Evolutionary conservation across 2,888 invertebrate genomes (phyloP).

Genomic region (Eupelmus urozonus): DNA sequence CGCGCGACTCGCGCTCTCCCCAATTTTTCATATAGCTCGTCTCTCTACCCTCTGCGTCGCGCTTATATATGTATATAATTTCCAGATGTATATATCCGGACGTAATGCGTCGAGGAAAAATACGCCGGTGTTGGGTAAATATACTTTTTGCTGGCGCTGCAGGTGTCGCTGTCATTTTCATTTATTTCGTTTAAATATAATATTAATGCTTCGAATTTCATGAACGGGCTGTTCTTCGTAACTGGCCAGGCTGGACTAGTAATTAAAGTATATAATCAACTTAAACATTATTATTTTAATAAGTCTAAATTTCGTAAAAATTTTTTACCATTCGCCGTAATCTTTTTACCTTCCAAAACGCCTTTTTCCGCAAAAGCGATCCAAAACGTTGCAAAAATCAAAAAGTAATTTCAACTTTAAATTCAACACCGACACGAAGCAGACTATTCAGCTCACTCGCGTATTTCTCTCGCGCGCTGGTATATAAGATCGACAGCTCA

Average conservation of each 20-base stretch:
- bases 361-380: no score
- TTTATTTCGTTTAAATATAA: not conserved
- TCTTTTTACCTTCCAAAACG: no score
- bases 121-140: slow-evolving; percentile 5
- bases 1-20: not conserved
- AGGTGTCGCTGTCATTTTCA: not conserved
- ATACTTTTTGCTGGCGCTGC: not conserved
- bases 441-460: no score
- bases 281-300: no score
- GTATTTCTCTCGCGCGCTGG: not conserved
- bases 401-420: no score
- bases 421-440: no score
- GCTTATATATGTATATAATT: slow-evolving; percentile 1
- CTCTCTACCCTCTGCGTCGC: not conserved
- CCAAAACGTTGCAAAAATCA: no score
- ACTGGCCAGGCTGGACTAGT: no score
- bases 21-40: slow-evolving; percentile 37
- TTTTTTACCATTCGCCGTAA: no score
- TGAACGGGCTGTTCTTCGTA: not conserved
- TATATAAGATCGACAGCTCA: not conserved
- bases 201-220: not conserved
- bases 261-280: no score
- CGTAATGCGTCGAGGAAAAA: slow-evolving; percentile 5
- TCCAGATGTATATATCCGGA: not conserved
- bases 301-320: no score